Evolutionary conservation across 37 sponge, comb jelly and placozoan genomes (phyloP).

Genomic region (Dysidea cf. avara): DNA sequence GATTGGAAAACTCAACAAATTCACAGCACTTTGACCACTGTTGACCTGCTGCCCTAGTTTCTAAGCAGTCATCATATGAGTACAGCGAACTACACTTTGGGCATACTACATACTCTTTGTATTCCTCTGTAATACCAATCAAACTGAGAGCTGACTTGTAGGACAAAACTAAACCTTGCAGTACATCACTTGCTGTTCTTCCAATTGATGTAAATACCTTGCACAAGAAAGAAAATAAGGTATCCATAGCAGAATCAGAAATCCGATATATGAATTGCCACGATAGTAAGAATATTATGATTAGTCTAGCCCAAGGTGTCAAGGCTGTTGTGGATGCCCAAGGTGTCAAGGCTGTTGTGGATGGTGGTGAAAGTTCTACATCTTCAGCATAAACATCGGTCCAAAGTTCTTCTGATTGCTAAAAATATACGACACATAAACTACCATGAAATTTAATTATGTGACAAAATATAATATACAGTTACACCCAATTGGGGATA

Average conservation of each 20-base stretch:
- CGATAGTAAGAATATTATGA: conserved; percentile 26
- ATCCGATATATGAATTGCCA: conserved; percentile 45
- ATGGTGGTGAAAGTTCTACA: too few species aligned
- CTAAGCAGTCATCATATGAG: conserved; percentile 41
- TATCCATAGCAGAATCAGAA: conserved; percentile 33
- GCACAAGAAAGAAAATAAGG: conserved; percentile 26
- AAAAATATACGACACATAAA: too few species aligned
- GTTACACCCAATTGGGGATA: too few species aligned
- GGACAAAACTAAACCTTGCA: background rate
- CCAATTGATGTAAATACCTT: conserved; percentile 22
- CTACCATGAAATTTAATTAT: too few species aligned
- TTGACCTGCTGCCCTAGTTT: conserved; percentile 6
- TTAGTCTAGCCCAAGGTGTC: too few species aligned
- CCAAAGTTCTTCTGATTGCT: too few species aligned
- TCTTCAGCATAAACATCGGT: too few species aligned
- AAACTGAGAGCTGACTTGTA: too few species aligned
- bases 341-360: too few species aligned
- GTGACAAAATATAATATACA: too few species aligned
- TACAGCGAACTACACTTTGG: conserved; percentile 54
- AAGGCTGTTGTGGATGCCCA: too few species aligned
- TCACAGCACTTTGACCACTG: conserved; percentile 29
- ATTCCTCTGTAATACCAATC: background rate
- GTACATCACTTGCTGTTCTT: too few species aligned
- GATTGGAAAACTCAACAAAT: conserved; percentile 50
- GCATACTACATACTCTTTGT: conserved; percentile 54